Base-by-base conservation (phyloP, 2,797 vertebrate species). In the Dermochelys coriacea region DNA sequence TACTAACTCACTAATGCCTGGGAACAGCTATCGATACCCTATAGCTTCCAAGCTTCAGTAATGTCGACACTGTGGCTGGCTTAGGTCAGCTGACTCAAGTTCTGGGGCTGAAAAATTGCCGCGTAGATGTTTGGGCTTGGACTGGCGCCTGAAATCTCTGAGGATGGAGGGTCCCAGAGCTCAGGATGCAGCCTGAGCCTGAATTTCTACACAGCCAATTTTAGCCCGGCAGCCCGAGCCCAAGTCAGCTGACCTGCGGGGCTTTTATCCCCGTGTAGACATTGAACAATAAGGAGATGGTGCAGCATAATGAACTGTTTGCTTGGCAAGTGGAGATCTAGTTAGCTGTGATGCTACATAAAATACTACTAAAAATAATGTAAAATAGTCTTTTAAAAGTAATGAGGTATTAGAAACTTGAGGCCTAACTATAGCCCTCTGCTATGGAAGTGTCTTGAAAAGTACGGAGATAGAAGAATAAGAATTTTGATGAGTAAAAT, bases 231-330 rank as follows among this genome's bases (percentile, higher is more conserved):
- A 64, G 34, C 61, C 61, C 3, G 15, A 64, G 61, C 7, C 34
- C 61, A 64, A n/a, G 61, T 64, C 34, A 64, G 27, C 11, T 59
- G 57, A 59, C 27, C 10, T 37, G 21, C 5, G 5, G 37, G 37
- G n/a, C n/a, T 25, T 71, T 71, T 37, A 37, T 9, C 64, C n/a
- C n/a, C 19, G 4, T 23, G 19, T 37, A 37, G 71, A 78, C n/a
- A 85, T 83, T 89, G 91, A 90, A 94, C 81, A 87, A 88, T 71
- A 64, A 61, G 86, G 52, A 61, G 86, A 27, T 54, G n/a, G 31
- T 57, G 52, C 0, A 64, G 41, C 68, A n/a, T 77, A 68, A 87
- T 57, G 14, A 86, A 52, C 45, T n/a, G 79, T 50, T 95, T 41
- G 52, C 87, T 83, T 1, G 4, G 52, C 47, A 93, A 84, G 19